Evolutionary conservation across 2,888 invertebrate species (phyloP).

Genomic region (Silvanus unidentatus): DNA sequence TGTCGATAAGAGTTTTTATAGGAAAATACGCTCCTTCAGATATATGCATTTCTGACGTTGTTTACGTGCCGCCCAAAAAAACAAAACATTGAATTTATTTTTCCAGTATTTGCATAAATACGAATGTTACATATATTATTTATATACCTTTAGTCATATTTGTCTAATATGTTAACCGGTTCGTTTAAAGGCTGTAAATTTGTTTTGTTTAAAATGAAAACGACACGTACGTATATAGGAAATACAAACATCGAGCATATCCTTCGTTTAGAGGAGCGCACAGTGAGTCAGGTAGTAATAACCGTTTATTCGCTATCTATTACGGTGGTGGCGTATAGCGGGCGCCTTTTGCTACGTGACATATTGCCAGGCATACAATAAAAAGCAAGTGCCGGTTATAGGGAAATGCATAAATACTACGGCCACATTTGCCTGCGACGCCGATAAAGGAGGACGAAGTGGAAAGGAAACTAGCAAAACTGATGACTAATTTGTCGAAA

Average conservation of each 20-base stretch:
- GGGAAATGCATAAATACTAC: conserved; percentile 35
- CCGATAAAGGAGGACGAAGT: conserved; percentile 29
- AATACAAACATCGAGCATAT: conserved; percentile 12
- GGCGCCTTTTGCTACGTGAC: conserved; percentile 34
- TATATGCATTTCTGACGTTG: too few species aligned
- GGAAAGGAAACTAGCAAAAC: conserved; percentile 38
- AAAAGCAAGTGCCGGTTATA: conserved; percentile 22
- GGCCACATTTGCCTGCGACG: conserved; percentile 31
- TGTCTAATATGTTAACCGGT: neutral
- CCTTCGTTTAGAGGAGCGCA: conserved; percentile 8
- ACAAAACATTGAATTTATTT: too few species aligned
- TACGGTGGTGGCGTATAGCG: neutral
- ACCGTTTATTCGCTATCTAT: conserved; percentile 37
- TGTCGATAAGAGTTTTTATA: too few species aligned
- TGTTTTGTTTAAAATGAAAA: conserved; percentile 14
- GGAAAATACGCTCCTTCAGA: too few species aligned
- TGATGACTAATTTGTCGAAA: conserved; percentile 45
- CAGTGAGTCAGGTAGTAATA: conserved; percentile 37
- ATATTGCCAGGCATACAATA: conserved; percentile 38
- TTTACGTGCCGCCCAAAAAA: too few species aligned
- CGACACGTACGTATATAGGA: conserved; percentile 22
- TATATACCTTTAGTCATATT: neutral
- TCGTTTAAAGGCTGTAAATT: conserved; percentile 18
- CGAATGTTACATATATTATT: too few species aligned
- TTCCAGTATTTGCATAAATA: too few species aligned